Evolutionary conservation across 2,113 vertebrate genomes (phyloP), one percentile per base, ranked within the genome.

Genomic region (Poeciliopsis occidentalis): DNA sequence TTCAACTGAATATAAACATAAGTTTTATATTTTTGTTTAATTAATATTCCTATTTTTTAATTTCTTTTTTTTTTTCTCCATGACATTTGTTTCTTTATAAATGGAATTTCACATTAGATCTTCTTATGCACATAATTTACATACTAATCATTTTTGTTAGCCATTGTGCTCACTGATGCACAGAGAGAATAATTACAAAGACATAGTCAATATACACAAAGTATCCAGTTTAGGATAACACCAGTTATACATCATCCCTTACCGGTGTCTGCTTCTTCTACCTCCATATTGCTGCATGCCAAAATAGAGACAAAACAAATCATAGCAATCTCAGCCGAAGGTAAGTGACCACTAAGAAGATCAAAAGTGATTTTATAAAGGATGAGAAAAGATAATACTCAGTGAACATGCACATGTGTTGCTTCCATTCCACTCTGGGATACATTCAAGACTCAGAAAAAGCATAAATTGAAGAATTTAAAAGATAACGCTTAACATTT

Each of bases 201-300:
- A 41, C 39, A 41, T 15, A 41, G 3, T 41, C 13, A 41, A 41
- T 41, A 41, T 12, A 41, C 39, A 15, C 12, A 15, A 41, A 41
- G 13, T 41, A 41, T 41, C 12, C 4, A 41, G 11, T 4, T 4
- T 12, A 41, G 12, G 39, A 12, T 41, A 39, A 39, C 37, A 39
- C 4, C 19, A 22, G 47, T 54, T 22, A 37, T 19, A 8, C 8
- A 63, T 78, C 8, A 60, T 76, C 69, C 92, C 92, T 91, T 87
- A 94, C 94, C 92, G 19, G 89, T 69, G 71, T 94, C 92, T 89
- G 90, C 88, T 57, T 93, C 92, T 73, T 93, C 92, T 65, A 88
- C 90, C 70, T 94, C 95, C 92, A 92, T 90, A 88, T 89, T 94
- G 92, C 95, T 94, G 93, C 78, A 71, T 88, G 83, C 17, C 75